These are phyloP conservation scores for Pygoscelis adeliae DNA, from an alignment of 2,113 vertebrate species.

Conservation along the genomic window DNA sequence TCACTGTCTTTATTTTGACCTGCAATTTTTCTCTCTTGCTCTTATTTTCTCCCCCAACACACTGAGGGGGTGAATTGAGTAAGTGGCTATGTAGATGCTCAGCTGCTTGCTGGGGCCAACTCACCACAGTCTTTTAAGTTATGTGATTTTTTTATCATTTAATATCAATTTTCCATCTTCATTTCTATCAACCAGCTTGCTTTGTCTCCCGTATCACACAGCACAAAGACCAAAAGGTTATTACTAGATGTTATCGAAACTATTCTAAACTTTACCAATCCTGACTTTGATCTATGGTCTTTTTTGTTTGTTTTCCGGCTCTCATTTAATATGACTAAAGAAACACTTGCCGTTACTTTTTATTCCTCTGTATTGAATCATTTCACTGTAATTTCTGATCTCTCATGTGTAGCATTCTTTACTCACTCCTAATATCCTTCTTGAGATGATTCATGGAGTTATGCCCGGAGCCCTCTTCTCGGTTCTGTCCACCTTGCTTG, in stretches of 20 bases:
- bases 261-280: background rate
- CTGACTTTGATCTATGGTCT: background rate
- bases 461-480: background rate
- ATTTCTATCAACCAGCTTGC: background rate
- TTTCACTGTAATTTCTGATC: background rate
- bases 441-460: background rate
- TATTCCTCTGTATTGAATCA: background rate
- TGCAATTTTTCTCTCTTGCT: background rate
- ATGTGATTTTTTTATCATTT: background rate
- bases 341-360: background rate
- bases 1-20: background rate
- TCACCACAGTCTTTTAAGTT: background rate
- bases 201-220: background rate
- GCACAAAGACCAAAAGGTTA: background rate
- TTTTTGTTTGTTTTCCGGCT: background rate
- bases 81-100: background rate
- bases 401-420: background rate
- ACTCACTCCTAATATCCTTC: background rate
- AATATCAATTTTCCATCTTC: background rate
- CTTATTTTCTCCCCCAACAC: background rate
- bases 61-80: background rate
- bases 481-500: background rate
- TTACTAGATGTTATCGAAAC: background rate
- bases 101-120: background rate
- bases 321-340: background rate